Conservation (phyloP, 2,797 vertebrate genomes). For the Eospalax fontanierii region DNA sequence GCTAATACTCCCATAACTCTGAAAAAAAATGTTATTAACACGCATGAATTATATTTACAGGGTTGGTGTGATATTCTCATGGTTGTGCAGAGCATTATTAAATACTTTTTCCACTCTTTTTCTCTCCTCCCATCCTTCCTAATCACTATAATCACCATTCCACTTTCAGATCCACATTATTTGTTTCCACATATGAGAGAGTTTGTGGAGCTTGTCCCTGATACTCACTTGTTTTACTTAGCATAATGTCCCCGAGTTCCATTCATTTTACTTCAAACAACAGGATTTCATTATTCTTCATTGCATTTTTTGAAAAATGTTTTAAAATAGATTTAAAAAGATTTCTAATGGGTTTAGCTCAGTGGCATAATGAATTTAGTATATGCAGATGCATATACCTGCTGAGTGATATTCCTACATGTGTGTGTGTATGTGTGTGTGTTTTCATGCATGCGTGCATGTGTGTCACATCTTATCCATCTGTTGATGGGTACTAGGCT, state of each 20-base stretch:
- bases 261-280: background rate
- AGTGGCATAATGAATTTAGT: background rate
- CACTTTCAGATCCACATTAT: background rate
- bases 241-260: background rate
- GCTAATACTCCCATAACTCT: background rate
- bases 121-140: no score
- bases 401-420: background rate
- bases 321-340: background rate
- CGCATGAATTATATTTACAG: background rate
- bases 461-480: background rate
- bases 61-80: background rate
- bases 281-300: background rate
- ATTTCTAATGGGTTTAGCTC: background rate
- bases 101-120: background rate
- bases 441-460: background rate
- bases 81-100: background rate
- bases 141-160: background rate
- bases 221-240: background rate
- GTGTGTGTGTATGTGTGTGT: background rate
- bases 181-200: background rate
- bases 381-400: background rate
- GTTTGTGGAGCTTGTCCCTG: background rate
- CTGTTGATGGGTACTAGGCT: background rate
- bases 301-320: background rate
- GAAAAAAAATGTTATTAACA: background rate